Evolutionary conservation across 1,140 invertebrate genomes (phyloP), one percentile per base, ranked within the genome.

Genomic region (Lineus longissimus): DNA sequence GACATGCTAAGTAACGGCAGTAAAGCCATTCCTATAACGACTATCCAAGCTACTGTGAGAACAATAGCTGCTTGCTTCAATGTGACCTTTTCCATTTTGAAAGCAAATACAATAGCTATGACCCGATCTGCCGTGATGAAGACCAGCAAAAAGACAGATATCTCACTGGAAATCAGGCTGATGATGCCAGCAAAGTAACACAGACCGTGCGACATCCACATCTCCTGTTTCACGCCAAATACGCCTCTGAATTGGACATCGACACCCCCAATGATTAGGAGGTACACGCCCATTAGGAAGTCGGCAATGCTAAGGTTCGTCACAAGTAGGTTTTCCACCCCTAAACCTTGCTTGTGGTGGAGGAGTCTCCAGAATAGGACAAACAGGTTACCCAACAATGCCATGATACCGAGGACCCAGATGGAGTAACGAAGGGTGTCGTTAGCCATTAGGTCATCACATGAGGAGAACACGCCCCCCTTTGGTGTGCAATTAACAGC

Each of bases 131-230:
- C 47, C 9, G 47, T 51, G 19, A 51, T 23, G 19, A 51, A 27
- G 9, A 51, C 47, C 47, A 51, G n/a, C 6, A 27, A 9, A 27
- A 23, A 51, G n/a, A 51, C 47, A 7, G 47, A 51, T 4, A 51
- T 51, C n/a, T 51, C 19, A 51, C 47, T 51, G 6, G 47, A 51
- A 9, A 51, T 9, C 6, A 72, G 31, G 23, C 55, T 43, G 40
- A 54, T 11, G 19, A 27, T 4, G 19, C 47, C 47, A 9, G 47
- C 25, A 4, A 51, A 4, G 9, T 51, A 22, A 51, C 47, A 51
- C 6, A 9, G 6, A 9, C 4, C 4, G 25, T 27, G 19, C n/a
- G 4, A 7, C n/a, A 6, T 51, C 47, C 47, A 51, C n/a, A 6
- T 4, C 4, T 22, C 25, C 6, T 6, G 4, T 6, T 51, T 6